Percentiles rank a stretch among this genome's conserved stretches.
Evolutionary conservation across 2,113 vertebrate species (phyloP).

Genomic region (Rhizomys pruinosus): DNA sequence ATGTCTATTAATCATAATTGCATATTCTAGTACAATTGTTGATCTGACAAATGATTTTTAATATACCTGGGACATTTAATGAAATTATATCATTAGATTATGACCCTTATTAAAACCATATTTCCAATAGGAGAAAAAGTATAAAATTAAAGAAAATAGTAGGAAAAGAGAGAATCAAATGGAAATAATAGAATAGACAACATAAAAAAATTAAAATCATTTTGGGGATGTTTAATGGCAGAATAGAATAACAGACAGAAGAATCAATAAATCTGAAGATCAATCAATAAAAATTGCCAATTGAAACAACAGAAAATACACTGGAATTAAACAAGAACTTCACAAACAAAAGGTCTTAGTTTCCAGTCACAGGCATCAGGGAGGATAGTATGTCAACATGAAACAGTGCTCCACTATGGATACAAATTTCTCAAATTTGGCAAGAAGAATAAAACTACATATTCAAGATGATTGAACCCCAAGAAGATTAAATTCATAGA

Average conservation of each 20-base stretch:
- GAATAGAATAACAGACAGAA: not conserved
- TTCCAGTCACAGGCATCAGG: not conserved
- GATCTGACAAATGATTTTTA: too few species aligned
- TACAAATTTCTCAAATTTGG: too few species aligned
- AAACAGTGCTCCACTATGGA: too few species aligned
- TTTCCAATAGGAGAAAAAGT: not conserved
- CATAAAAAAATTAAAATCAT: not conserved
- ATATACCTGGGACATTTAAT: too few species aligned
- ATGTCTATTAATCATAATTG: too few species aligned
- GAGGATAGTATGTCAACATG: not conserved
- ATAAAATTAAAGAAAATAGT: not conserved
- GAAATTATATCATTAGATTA: too few species aligned
- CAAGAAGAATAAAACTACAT: not conserved
- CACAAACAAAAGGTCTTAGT: not conserved
- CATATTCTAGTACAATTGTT: too few species aligned
- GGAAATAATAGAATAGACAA: slow-evolving; percentile 12
- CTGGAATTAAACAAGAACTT: not conserved
- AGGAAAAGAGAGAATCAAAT: not conserved
- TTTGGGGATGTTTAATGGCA: not conserved
- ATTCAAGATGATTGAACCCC: not conserved
- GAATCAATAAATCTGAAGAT: not conserved
- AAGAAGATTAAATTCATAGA: not conserved
- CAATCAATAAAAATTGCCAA: not conserved
- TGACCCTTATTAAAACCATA: too few species aligned
- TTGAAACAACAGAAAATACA: not conserved